Conservation (phyloP, 2,797 vertebrate species). For the Lycodopsis pacificus region DNA sequence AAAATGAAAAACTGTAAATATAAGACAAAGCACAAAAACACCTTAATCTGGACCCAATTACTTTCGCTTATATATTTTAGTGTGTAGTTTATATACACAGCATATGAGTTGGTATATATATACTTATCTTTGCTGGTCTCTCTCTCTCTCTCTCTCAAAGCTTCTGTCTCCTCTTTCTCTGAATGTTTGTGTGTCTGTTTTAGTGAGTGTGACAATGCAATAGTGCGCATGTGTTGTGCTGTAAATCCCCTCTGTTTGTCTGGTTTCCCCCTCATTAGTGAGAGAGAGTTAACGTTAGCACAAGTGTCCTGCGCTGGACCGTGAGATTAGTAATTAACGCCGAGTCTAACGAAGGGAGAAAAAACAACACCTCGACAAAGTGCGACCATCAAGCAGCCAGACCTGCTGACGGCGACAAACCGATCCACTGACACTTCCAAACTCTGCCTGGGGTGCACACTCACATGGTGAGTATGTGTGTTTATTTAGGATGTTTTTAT, state of each 20-base stretch:
- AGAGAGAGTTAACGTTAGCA: conserved; percentile 82
- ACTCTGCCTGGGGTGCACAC: conserved; percentile 40
- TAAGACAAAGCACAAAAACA: not conserved
- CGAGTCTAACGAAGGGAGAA: conserved; percentile 85
- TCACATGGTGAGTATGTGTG: conserved; percentile 9
- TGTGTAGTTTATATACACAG: not conserved
- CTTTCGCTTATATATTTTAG: not conserved
- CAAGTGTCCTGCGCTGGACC: conserved; percentile 82
- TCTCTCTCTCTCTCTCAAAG: conserved; percentile 17
- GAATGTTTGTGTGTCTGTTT: conserved; percentile 38
- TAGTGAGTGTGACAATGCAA: conserved; percentile 53
- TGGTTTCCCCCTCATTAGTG: conserved; percentile 86
- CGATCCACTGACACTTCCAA: conserved; percentile 70
- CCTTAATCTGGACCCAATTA: not conserved
- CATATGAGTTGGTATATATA: too few relatives aligned
- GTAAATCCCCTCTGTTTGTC: conserved; percentile 85
- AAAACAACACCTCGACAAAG: conserved; percentile 86
- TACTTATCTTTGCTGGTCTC: not conserved
- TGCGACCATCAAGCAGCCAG: conserved; percentile 79
- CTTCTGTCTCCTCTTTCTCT: conserved; percentile 12
- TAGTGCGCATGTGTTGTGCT: conserved; percentile 64
- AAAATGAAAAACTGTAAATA: not conserved
- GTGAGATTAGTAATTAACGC: conserved; percentile 88
- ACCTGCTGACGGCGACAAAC: conserved; percentile 84
- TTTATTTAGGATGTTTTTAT: conserved; percentile 17